Base-by-base conservation (phyloP, 2,888 invertebrate species). In the Iphiclides podalirius region DNA sequence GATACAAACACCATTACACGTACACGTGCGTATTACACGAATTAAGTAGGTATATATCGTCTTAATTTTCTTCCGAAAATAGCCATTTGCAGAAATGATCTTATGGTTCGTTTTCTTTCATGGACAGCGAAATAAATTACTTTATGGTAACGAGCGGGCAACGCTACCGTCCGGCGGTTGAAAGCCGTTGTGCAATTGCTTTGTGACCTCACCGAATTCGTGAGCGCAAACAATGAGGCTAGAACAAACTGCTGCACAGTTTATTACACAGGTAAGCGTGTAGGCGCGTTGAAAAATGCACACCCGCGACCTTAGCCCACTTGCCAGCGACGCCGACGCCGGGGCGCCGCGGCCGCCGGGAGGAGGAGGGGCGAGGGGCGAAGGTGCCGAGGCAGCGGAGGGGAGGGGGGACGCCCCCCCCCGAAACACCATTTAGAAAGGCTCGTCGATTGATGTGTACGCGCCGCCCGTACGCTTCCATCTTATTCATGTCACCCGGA, bases 241-340 rank as follows among this genome's bases (percentile, higher is more conserved):
- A 55, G 52, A 58, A 54, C 53, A 52, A 58, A 54, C 53, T 28
- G 42, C 39, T 57, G 55, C 57, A 58, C 49, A 23, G 48, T 61
- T 58, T 56, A 52, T 52, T 55, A 60, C 2, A 6, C 6, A 6
- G 6, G 20, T 20, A 20, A 6, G 20, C 20, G 28, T 58, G 57
- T 61, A 59, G 55, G 53, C 60, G 64, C 66, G 64, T 65, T 75
- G 71, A 75, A 83, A 83, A 82, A 80, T 78, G 77, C 73, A 75
- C 70, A 65, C 63, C 57, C 60, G 65, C 74, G 82, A 78, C 85
- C 85, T 86, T 85, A 82, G 79, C 84, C 82, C 64, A 82, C 67
- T 76, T 80, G 69, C 57, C 52, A 62, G 64, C 68, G 65, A 60
- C 63, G 61, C 52, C 52, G 43, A 17, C 37, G 33, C 42, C 53